phyloP scores from a whole-genome alignment of 2,888 invertebrate species.

The Omphaloscelis lunosa region DNA sequence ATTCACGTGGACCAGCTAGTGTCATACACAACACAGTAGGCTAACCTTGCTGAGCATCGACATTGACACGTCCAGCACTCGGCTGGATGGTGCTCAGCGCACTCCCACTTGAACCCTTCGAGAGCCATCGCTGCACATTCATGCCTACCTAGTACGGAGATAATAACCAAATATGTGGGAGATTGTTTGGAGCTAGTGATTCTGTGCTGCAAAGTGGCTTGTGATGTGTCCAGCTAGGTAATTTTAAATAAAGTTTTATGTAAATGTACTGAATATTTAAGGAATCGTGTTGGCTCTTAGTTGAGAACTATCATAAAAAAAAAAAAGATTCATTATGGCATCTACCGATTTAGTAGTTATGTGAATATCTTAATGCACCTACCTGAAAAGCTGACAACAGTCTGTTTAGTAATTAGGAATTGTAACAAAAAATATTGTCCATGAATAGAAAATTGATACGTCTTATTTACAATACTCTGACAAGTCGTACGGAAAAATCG shows the following conservation, averaged over 20 bases:
- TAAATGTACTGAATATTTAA: not conserved
- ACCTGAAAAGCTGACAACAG: not conserved
- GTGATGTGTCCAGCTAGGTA: not conserved
- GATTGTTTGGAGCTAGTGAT: not conserved
- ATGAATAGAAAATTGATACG: not conserved
- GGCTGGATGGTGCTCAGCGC: constrained; percentile 78
- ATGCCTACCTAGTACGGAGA: constrained; percentile 61
- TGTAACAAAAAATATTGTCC: not conserved
- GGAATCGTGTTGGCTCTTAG: not conserved
- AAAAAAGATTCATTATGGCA: not conserved
- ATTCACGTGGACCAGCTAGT: not conserved
- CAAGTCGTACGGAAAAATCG: not conserved
- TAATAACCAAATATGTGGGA: constrained; percentile 40
- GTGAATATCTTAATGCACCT: not conserved
- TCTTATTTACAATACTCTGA: not conserved
- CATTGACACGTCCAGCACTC: constrained; percentile 83
- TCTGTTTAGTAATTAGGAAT: not conserved
- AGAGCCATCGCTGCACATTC: constrained; percentile 81
- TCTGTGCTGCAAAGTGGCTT: not conserved
- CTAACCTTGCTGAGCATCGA: constrained; percentile 72
- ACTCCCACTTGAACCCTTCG: constrained; percentile 77
- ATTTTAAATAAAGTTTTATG: not conserved
- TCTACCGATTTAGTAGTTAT: not conserved
- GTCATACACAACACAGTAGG: constrained; percentile 13
- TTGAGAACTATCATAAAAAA: too few relatives aligned